Evolutionary conservation across 2,888 invertebrate species (phyloP).

Genomic region (Dasysyrphus tricinctus): DNA sequence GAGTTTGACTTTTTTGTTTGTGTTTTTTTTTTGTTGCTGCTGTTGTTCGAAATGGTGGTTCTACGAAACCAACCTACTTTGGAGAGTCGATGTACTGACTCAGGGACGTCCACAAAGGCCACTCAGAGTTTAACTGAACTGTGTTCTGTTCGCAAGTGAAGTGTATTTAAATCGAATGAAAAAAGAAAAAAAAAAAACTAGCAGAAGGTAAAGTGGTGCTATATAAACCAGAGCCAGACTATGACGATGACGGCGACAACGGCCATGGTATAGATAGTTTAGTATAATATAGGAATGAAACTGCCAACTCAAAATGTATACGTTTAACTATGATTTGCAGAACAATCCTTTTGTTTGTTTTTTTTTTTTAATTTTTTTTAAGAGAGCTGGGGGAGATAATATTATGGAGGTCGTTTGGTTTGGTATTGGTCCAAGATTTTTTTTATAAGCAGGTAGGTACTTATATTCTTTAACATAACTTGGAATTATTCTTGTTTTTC

Average conservation of each 20-base stretch:
- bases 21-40: not conserved
- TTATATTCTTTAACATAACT: not conserved
- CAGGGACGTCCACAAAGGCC: slow-evolving; percentile 76
- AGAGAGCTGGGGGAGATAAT: slow-evolving; percentile 8
- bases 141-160: slow-evolving; percentile 32
- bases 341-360: slow-evolving; percentile 53
- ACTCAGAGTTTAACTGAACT: slow-evolving; percentile 55
- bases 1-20: slow-evolving; percentile 29
- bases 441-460: not conserved
- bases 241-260: slow-evolving; percentile 48
- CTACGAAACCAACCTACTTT: slow-evolving; percentile 73
- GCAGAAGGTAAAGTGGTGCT: slow-evolving; percentile 47
- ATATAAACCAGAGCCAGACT: slow-evolving; percentile 50
- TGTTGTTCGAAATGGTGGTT: slow-evolving; percentile 42
- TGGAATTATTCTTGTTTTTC: not conserved
- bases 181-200: not conserved
- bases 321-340: slow-evolving; percentile 22
- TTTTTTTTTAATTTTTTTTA: not conserved
- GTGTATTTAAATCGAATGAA: slow-evolving; percentile 45
- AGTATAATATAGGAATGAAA: slow-evolving; percentile 43
- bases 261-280: slow-evolving; percentile 63
- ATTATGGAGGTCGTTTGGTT: slow-evolving; percentile 64
- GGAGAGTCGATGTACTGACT: slow-evolving; percentile 76
- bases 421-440: slow-evolving; percentile 43
- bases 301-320: slow-evolving; percentile 29